These are phyloP conservation scores for Hoplias malabaricus DNA, from an alignment of 2,113 vertebrate species.

Conservation along the genomic window DNA sequence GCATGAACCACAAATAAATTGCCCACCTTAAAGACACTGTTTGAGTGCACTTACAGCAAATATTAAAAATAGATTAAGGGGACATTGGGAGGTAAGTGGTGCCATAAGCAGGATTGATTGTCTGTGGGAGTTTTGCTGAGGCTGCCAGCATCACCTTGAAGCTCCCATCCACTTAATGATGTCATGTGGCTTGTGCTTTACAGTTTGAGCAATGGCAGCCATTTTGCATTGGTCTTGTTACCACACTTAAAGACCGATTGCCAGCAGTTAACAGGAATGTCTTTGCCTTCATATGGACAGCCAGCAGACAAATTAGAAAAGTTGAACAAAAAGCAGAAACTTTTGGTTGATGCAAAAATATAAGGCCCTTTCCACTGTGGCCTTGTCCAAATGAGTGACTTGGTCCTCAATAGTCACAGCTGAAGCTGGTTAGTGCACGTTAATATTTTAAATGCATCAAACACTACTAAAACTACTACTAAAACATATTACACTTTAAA, in stretches of 20 bases:
- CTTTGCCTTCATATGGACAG: conserved; percentile 47
- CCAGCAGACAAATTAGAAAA: conserved; percentile 47
- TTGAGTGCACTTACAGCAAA: conserved; percentile 69
- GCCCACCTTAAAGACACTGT: conserved; percentile 57
- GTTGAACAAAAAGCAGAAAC: conserved; percentile 56
- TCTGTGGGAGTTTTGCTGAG: conserved; percentile 57
- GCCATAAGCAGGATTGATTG: conserved; percentile 73
- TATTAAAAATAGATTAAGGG: conserved; percentile 74
- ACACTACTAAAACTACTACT: too few species aligned
- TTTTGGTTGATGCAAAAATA: conserved; percentile 17
- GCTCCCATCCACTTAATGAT: conserved; percentile 67
- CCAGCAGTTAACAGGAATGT: conserved; percentile 61
- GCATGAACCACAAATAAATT: conserved; percentile 39
- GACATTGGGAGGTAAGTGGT: conserved; percentile 68
- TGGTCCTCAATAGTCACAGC: too few species aligned
- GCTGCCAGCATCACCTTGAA: conserved; percentile 69
- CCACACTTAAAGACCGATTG: conserved; percentile 66
- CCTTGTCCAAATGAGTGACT: not conserved
- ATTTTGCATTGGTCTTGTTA: conserved; percentile 65
- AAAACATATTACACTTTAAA: too few species aligned
- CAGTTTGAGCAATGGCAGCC: conserved; percentile 63
- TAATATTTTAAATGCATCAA: too few species aligned
- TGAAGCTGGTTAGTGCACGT: too few species aligned
- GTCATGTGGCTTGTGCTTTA: conserved; percentile 60
- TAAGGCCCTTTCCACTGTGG: not conserved